Evolutionary conservation across 2,797 vertebrate species (phyloP).

Genomic region (Pyrocephalus nanus): DNA sequence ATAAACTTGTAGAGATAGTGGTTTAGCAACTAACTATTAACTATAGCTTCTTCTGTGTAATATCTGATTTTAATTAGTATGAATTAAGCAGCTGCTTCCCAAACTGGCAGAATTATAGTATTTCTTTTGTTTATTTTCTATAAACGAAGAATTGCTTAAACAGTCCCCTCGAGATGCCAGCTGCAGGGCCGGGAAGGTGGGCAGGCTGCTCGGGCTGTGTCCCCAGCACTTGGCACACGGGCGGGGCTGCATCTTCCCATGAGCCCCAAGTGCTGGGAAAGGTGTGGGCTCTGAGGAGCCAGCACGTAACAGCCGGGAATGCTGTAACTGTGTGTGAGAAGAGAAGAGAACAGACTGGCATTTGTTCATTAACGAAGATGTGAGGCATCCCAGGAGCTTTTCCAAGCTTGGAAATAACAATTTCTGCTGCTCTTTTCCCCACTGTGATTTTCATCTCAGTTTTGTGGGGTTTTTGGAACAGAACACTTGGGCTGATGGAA

Average conservation of each 20-base stretch:
- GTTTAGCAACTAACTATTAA: neutral
- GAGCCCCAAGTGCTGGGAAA: neutral
- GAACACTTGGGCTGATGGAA: neutral
- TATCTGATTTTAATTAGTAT: neutral
- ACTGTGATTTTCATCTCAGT: neutral
- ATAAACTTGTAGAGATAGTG: neutral
- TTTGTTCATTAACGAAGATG: neutral
- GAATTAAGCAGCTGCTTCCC: constrained; percentile 1
- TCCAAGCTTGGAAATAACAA: neutral
- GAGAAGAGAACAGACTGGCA: too few species aligned
- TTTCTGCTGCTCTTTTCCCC: neutral
- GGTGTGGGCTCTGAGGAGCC: neutral
- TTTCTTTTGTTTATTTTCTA: constrained; percentile 48
- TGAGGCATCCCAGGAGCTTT: neutral
- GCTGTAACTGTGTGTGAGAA: neutral
- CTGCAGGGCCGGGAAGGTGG: neutral
- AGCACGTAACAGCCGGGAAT: neutral
- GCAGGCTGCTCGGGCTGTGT: neutral
- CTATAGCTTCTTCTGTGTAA: neutral
- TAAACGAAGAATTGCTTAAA: constrained; percentile 14
- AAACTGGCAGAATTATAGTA: neutral
- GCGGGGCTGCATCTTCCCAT: neutral
- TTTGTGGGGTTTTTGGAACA: neutral
- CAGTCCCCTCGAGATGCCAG: neutral
- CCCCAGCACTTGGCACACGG: neutral